Percentiles rank a stretch among this genome's conserved stretches.
Conservation (phyloP, 1,140 invertebrate species). For the Cherax destructor region DNA sequence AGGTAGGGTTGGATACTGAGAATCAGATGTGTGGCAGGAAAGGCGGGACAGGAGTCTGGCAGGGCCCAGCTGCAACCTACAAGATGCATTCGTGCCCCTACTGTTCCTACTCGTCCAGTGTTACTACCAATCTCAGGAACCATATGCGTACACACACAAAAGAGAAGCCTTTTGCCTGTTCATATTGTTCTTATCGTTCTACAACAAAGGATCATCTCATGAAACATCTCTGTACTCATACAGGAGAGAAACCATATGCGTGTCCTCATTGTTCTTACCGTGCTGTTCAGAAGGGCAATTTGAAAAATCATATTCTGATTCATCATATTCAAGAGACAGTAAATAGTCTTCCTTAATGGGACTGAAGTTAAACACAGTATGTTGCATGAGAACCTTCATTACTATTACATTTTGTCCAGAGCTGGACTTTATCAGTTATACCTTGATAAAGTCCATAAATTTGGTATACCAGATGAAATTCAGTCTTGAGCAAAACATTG, state of each 20-base stretch:
- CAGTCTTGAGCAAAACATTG: too few relatives aligned
- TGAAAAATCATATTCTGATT: constrained; percentile 43
- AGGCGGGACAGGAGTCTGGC: constrained; percentile 24
- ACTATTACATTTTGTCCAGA: too few relatives aligned
- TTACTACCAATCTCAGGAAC: constrained; percentile 56
- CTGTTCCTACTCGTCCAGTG: constrained; percentile 56
- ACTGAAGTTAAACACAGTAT: too few relatives aligned
- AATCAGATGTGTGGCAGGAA: constrained; percentile 35
- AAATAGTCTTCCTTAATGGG: too few relatives aligned
- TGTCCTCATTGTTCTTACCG: constrained; percentile 48
- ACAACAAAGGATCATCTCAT: constrained; percentile 54
- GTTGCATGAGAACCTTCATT: too few relatives aligned
- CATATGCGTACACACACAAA: constrained; percentile 60
- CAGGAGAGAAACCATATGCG: constrained; percentile 40
- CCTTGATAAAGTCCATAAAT: too few relatives aligned
- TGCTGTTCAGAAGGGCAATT: constrained; percentile 44
- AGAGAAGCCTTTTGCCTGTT: constrained; percentile 56
- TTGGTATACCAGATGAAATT: too few relatives aligned
- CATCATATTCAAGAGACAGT: not conserved
- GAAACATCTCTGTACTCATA: constrained; percentile 53
- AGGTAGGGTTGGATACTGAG: constrained; percentile 55
- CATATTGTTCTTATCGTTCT: constrained; percentile 43
- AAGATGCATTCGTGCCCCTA: constrained; percentile 47
- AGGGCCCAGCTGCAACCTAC: constrained; percentile 22
- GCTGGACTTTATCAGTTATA: too few relatives aligned